Evolutionary conservation across 2,113 vertebrate genomes (phyloP), one percentile per base, ranked within the genome.

Genomic region (Pollimyrus isidori): DNA sequence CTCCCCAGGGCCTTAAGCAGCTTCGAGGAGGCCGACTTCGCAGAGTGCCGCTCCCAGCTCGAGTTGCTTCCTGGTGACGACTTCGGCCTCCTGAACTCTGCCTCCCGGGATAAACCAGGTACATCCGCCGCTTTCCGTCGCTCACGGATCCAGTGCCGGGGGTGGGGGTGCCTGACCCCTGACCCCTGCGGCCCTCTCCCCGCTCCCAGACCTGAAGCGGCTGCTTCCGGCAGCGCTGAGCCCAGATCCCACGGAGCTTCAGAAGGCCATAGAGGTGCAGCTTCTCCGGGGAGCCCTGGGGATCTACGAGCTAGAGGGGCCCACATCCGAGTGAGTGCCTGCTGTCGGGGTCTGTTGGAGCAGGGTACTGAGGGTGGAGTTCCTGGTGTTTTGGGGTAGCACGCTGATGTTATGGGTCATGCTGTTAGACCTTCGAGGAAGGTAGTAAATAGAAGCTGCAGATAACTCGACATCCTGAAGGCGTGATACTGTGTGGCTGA

Each of bases 191-290:
- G 17, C 88, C 21, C 58, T 13, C 89, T 1, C 85, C 89, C 1
- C 91, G 45, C 88, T 89, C 90, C 19, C 94, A 99, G 98, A 99
- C 93, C 96, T 99, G 93, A 99, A 99, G 94, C 97, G 97, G 88
- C 96, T 99, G 7, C 97, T 99, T 90, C 98, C 98, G 82, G 97
- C 96, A 86, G 95, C 97, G 94, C 93, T 99, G 89, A 99, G 98
- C 93, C 98, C 98, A 84, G 98, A 99, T 93, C 98, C 98, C 4
- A 96, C 95, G 3, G 98, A 99, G 93, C 97, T 99, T 92, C 98
- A 99, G 93, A 98, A 99, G 93, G 97, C 98, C 91, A 97, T 99
- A 87, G 98, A 99, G 95, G 97, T 99, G 42, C 98, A 99, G 93
- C 95, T 99, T 84, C 93, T 99, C 83, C 97, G 98, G 94, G 97